These are phyloP conservation scores for Thelaira solivaga DNA, from an alignment of 2,888 invertebrate species.

Conservation along the genomic window DNA sequence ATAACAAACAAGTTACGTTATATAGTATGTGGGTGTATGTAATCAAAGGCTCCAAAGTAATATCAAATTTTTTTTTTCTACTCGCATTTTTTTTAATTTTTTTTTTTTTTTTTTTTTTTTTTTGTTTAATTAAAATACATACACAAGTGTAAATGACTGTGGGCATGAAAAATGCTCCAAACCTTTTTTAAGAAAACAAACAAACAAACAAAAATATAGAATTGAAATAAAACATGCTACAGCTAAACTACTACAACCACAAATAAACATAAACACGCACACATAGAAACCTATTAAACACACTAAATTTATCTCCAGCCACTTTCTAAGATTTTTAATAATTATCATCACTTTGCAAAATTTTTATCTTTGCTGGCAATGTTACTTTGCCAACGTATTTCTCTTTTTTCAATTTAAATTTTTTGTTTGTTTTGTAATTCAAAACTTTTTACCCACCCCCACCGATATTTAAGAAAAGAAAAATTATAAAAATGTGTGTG, in stretches of 20 bases:
- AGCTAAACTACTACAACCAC: background rate
- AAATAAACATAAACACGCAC: background rate
- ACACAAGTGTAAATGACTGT: slow-evolving; percentile 56
- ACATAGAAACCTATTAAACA: slow-evolving; percentile 12
- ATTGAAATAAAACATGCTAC: background rate
- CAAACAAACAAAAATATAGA: background rate
- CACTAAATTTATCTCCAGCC: background rate
- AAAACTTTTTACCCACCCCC: slow-evolving; percentile 21
- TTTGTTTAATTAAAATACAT: slow-evolving; percentile 42
- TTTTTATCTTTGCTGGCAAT: slow-evolving; percentile 42
- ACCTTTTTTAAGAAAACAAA: background rate
- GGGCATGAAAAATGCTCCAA: slow-evolving; percentile 46
- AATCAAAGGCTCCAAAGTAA: no score
- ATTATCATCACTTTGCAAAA: slow-evolving; percentile 59
- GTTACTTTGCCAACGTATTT: slow-evolving; percentile 10
- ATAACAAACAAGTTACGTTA: background rate
- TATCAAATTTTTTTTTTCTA: background rate
- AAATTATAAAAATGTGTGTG: background rate
- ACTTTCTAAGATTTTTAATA: slow-evolving; percentile 32
- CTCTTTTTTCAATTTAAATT: no score
- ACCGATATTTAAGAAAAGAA: slow-evolving; percentile 1
- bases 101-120: background rate
- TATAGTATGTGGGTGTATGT: no score
- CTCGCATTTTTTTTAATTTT: no score
- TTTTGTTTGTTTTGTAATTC: slow-evolving; percentile 36